phyloP scores from a whole-genome alignment of 1,140 invertebrate species.

The Hylyphantes graminicola region DNA sequence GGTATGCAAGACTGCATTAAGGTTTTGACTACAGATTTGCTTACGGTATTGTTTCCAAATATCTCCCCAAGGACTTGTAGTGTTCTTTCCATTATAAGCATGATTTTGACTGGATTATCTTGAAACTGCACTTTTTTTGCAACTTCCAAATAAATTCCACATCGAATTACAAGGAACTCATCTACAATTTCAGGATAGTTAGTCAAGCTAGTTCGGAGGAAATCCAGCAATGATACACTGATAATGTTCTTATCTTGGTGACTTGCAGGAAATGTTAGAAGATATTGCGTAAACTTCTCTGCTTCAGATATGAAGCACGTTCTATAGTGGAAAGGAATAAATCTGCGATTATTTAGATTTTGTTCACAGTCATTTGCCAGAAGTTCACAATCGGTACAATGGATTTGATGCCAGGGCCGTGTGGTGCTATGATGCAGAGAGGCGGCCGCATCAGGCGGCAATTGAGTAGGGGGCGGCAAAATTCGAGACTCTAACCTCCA shows the following conservation, averaged over 20 bases:
- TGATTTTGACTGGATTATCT: not conserved
- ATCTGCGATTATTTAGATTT: not conserved
- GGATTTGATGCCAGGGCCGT: no score
- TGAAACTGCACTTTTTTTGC: not conserved
- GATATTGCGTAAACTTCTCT: not conserved
- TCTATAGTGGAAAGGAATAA: conserved; percentile 19
- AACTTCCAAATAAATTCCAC: not conserved
- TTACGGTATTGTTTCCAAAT: not conserved
- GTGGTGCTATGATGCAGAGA: no score
- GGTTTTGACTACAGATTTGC: not conserved
- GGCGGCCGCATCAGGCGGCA: no score
- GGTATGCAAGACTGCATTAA: not conserved
- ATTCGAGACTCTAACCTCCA: no score
- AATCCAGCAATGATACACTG: not conserved
- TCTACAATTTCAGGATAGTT: conserved; percentile 11
- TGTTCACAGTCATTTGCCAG: not conserved
- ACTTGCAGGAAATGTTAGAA: not conserved
- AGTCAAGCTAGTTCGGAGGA: not conserved
- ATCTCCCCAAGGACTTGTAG: conserved; percentile 27
- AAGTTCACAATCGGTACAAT: not conserved
- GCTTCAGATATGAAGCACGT: not conserved
- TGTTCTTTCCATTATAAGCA: conserved; percentile 2
- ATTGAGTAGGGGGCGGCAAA: no score
- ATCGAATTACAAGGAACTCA: not conserved
- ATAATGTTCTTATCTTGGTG: no score